phyloP scores from a whole-genome alignment of 2,888 invertebrate species.

The Drosophila atripex region DNA sequence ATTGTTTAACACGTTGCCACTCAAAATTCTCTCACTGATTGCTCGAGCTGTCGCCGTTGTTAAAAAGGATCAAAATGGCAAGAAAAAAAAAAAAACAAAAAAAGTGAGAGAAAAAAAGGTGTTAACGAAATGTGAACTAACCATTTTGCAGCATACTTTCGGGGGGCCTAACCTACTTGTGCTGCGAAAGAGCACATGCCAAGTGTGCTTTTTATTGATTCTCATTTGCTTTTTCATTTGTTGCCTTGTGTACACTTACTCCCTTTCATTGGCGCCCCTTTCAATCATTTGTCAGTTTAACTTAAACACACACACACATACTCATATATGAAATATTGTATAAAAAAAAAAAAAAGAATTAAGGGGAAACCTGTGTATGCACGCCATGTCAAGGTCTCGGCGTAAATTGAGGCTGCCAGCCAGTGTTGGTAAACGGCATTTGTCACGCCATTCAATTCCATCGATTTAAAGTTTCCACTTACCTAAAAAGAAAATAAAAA shows the following conservation, averaged over 20 bases:
- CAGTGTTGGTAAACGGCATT: slow-evolving; percentile 16
- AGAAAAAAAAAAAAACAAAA: too few relatives aligned
- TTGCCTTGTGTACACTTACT: slow-evolving; percentile 10
- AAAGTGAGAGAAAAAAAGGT: too few relatives aligned
- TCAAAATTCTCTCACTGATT: slow-evolving; percentile 54
- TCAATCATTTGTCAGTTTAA: slow-evolving; percentile 31
- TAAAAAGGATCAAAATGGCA: not conserved
- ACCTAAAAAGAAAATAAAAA: slow-evolving; percentile 57
- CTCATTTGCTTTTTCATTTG: slow-evolving; percentile 30
- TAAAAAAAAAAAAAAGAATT: too few relatives aligned
- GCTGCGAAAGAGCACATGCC: slow-evolving; percentile 2
- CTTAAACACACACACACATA: not conserved
- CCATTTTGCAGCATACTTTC: slow-evolving; percentile 38
- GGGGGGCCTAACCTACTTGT: slow-evolving; percentile 31
- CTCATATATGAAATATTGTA: slow-evolving; percentile 9
- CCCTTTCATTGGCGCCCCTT: slow-evolving; percentile 11
- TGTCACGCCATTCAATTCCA: not conserved
- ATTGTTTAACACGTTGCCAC: slow-evolving; percentile 53
- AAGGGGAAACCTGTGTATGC: not conserved
- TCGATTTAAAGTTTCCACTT: slow-evolving; percentile 31
- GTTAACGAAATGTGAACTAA: not conserved
- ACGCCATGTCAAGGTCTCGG: slow-evolving; percentile 38
- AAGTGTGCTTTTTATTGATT: slow-evolving; percentile 46
- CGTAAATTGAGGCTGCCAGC: not conserved
- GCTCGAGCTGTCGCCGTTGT: slow-evolving; percentile 36